Percentiles rank a stretch among this genome's conserved stretches.
These are phyloP conservation scores for Bombus superbus DNA, from an alignment of 1,140 invertebrate genomes.

Conservation along the genomic window DNA sequence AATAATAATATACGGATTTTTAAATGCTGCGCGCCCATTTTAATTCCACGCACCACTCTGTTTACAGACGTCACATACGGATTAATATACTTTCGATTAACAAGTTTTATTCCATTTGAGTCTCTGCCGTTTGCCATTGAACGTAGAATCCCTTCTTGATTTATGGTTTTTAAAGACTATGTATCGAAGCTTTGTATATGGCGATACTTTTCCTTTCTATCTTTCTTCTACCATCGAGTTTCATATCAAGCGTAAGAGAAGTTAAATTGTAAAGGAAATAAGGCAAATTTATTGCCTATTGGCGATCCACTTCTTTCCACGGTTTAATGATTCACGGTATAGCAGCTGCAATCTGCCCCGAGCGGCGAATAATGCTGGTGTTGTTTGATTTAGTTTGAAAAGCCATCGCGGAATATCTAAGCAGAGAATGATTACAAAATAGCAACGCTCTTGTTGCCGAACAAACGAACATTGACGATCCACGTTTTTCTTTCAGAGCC, in stretches of 20 bases:
- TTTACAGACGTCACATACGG: background rate
- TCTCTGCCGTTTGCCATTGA: background rate
- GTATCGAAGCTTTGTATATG: background rate
- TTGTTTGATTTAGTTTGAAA: slow-evolving; percentile 19
- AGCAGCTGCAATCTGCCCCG: background rate
- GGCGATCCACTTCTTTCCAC: slow-evolving; percentile 3
- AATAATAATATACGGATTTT: slow-evolving; percentile 47
- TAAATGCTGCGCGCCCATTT: slow-evolving; percentile 13
- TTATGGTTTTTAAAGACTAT: no score
- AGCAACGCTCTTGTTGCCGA: slow-evolving; percentile 15
- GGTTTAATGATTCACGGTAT: slow-evolving; percentile 27
- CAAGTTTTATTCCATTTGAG: background rate
- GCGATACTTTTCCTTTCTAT: background rate
- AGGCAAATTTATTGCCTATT: background rate
- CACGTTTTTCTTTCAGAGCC: background rate
- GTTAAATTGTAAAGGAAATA: slow-evolving; percentile 1
- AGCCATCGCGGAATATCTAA: background rate
- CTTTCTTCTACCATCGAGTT: background rate
- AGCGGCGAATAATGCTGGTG: background rate
- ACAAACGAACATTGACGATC: background rate
- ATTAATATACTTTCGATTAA: background rate
- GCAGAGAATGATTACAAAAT: slow-evolving; percentile 18
- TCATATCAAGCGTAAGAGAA: background rate
- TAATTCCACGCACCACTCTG: background rate
- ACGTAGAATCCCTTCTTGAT: no score